phyloP scores from a whole-genome alignment of 2,888 invertebrate species.

The Nyleta sp. region DNA sequence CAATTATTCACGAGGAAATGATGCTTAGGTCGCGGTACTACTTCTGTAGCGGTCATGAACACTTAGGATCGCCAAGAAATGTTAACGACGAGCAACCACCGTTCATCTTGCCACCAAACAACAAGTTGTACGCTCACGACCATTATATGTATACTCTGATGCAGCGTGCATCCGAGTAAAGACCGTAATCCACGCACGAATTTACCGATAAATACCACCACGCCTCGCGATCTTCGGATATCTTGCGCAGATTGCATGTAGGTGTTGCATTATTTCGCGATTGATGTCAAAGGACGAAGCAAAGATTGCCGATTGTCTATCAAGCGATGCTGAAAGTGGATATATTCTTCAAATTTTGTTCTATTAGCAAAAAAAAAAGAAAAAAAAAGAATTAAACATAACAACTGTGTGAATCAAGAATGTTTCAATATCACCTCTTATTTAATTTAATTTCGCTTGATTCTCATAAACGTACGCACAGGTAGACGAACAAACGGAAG shows the following conservation, averaged over 20 bases:
- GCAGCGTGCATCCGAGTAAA: slow-evolving; percentile 74
- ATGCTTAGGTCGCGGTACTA: slow-evolving; percentile 72
- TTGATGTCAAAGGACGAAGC: slow-evolving; percentile 23
- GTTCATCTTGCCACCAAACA: slow-evolving; percentile 81
- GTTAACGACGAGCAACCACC: slow-evolving; percentile 81
- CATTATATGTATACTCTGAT: slow-evolving; percentile 81
- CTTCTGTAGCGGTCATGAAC: slow-evolving; percentile 74
- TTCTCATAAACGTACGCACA: no score
- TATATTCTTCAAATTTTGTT: no score
- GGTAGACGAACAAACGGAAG: no score
- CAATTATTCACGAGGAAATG: slow-evolving; percentile 54
- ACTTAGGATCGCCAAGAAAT: slow-evolving; percentile 73
- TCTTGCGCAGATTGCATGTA: slow-evolving; percentile 85
- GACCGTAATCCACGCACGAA: slow-evolving; percentile 74
- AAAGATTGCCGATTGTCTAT: no score
- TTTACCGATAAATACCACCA: slow-evolving; percentile 59
- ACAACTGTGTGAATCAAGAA: no score
- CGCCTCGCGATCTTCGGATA: slow-evolving; percentile 72
- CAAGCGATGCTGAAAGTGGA: no score
- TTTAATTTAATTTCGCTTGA: no score
- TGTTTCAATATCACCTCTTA: no score
- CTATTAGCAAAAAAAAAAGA: no score
- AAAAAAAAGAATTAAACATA: no score
- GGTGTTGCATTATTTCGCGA: slow-evolving; percentile 63
- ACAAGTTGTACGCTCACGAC: slow-evolving; percentile 81